Percentiles rank a stretch among this genome's conserved stretches.
phyloP scores from a whole-genome alignment of 92 coral and sea anemone genomes.

The Zoanthus sociatus region DNA sequence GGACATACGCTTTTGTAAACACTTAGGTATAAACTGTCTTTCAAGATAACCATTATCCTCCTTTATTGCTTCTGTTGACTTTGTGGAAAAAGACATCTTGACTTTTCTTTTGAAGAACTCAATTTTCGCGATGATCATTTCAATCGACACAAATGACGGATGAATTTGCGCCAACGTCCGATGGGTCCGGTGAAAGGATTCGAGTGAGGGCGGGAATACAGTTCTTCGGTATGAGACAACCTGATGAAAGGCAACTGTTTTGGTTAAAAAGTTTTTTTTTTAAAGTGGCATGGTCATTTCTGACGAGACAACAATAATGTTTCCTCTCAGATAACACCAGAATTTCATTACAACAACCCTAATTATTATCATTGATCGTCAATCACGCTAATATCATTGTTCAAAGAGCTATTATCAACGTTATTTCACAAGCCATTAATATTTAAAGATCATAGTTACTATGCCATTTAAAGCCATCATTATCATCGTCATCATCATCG shows the following conservation, averaged over 20 bases:
- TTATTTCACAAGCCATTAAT: neutral
- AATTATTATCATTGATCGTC: too few relatives aligned
- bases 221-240: constrained; percentile 93
- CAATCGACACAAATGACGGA: constrained; percentile 26
- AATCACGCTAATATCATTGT: neutral
- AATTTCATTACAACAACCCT: too few relatives aligned
- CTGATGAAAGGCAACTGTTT: constrained; percentile 44
- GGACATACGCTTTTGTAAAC: neutral
- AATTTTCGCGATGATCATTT: neutral
- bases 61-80: neutral
- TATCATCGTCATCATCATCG: too few relatives aligned
- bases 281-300: too few relatives aligned
- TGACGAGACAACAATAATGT: too few relatives aligned
- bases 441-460: too few relatives aligned
- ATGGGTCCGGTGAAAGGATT: constrained; percentile 69
- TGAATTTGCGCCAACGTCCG: constrained; percentile 20
- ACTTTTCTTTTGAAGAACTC: neutral
- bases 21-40: neutral
- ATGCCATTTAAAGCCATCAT: too few relatives aligned
- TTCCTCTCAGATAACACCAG: too few relatives aligned
- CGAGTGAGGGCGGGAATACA: constrained; percentile 90
- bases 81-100: neutral
- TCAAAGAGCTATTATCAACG: neutral
- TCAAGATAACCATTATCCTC: neutral
- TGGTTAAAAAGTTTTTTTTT: neutral